These are phyloP conservation scores for Cathartes aura DNA, from an alignment of 2,113 vertebrate species.

Conservation along the genomic window DNA sequence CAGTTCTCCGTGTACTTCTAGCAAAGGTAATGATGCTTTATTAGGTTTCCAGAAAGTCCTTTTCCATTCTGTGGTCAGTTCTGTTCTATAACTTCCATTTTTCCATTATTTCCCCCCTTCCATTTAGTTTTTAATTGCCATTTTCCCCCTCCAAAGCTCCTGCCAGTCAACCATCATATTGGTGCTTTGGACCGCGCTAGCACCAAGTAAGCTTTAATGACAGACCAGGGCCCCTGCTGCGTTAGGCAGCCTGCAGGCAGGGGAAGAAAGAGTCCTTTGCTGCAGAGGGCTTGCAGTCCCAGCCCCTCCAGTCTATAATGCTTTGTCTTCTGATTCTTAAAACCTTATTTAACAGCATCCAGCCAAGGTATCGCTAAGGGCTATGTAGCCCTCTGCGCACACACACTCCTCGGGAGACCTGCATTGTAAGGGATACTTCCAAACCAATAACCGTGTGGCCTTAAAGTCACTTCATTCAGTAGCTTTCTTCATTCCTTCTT, in stretches of 20 bases:
- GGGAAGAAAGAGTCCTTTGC: conserved; percentile 26
- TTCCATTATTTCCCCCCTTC: conserved; percentile 28
- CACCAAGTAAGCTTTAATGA: not conserved
- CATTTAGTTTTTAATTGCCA: not conserved
- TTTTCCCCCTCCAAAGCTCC: conserved; percentile 35
- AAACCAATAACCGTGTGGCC: rapidly evolving
- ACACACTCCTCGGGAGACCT: not conserved
- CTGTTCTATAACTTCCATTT: conserved; percentile 21
- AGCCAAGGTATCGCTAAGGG: not conserved
- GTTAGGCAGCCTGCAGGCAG: not conserved
- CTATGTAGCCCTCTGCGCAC: not conserved
- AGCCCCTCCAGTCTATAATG: not conserved
- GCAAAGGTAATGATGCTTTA: conserved; percentile 40
- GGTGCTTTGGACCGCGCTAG: conserved; percentile 19
- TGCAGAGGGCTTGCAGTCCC: not conserved
- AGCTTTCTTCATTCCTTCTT: not conserved
- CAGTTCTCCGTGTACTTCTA: not conserved
- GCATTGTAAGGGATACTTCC: not conserved
- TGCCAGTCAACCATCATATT: conserved; percentile 32
- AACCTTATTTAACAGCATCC: not conserved
- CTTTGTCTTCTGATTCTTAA: not conserved
- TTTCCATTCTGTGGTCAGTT: conserved; percentile 38
- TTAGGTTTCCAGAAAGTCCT: conserved; percentile 26
- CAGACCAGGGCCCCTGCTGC: not conserved
- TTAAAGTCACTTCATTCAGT: not conserved